Evolutionary conservation across 2,113 vertebrate genomes (phyloP), one percentile per base, ranked within the genome.

Genomic region (Kobus ellipsiprymnus): DNA sequence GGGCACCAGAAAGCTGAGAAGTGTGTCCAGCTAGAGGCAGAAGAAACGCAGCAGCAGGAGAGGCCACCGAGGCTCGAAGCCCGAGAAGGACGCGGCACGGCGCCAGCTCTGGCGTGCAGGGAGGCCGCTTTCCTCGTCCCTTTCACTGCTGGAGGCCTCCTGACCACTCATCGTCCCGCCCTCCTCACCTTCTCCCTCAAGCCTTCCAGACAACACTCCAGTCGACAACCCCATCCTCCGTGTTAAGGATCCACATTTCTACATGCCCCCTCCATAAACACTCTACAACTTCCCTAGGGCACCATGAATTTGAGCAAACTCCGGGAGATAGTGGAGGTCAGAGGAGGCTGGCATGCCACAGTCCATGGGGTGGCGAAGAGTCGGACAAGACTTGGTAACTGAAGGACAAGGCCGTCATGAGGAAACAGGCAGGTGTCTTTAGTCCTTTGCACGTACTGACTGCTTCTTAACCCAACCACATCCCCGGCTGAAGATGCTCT

Each of bases 21-120:
- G 13, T 6, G 23, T 16, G 54, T 64, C 46, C 55, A 62, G 23
- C 46, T 33, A 71, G 55, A 85, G 91, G 57, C 30, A 12, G 48
- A 57, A 17, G 59, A 25, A 10, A 8, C 9, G n/a, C 27, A 2
- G 30, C 36, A 3, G 19, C 13, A 71, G 11, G 33, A 33, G 83
- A 67, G 30, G 11, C 29, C 60, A 3, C 27, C 2, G 3, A 36
- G 29, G 10, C 15, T 25, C 21, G n/a, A 46, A 21, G 17, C 1
- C 1, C 1, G 11, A 81, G 64, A 46, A 78, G 19, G 29, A 50
- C 7, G 1, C 16, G 0, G 44, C 40, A 14, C 11, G 0, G 46
- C n/a, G 46, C 23, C 3, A 0, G n/a, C 64, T 46, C 48, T 36
- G 36, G 36, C 7, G 25, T 1, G 4, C 7, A 30, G 15, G 25